Percentiles rank a stretch among this genome's conserved stretches.
Conservation (phyloP, 2,113 vertebrate species). For the Lucifuga dentata region DNA sequence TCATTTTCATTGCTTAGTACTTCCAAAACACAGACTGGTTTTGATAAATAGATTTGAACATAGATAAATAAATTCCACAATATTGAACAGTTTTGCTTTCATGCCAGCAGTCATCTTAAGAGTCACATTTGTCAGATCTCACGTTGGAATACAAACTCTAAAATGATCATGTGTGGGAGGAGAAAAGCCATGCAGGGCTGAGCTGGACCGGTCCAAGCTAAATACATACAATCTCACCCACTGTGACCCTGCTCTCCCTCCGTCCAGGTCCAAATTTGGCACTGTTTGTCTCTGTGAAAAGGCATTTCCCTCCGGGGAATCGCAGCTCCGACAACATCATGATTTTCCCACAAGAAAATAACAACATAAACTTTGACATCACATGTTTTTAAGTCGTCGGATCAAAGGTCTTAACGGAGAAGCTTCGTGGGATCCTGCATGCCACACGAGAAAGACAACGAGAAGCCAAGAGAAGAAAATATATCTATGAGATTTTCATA, state of each 20-base stretch:
- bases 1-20: not conserved
- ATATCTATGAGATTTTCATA: not conserved
- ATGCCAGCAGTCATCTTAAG: conserved; percentile 22
- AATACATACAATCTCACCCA: conserved; percentile 29
- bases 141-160: not conserved
- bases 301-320: conserved; percentile 81
- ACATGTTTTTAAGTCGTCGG: conserved; percentile 53
- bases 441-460: not conserved
- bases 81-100: not conserved
- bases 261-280: conserved; percentile 87
- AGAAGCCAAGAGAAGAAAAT: not conserved
- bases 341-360: conserved; percentile 91
- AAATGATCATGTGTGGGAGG: conserved; percentile 9
- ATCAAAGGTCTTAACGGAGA: conserved; percentile 44
- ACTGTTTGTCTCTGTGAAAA: conserved; percentile 86
- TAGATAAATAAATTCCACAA: not conserved
- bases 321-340: conserved; percentile 81
- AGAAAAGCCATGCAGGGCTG: not conserved
- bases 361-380: conserved; percentile 78
- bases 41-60: not conserved
- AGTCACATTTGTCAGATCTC: conserved; percentile 28
- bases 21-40: not conserved
- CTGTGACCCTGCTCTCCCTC: conserved; percentile 31
- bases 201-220: conserved; percentile 30
- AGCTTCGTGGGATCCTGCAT: conserved; percentile 31